Conservation (phyloP, 2,797 vertebrate genomes). For the Amblyopsis hoosieri region DNA sequence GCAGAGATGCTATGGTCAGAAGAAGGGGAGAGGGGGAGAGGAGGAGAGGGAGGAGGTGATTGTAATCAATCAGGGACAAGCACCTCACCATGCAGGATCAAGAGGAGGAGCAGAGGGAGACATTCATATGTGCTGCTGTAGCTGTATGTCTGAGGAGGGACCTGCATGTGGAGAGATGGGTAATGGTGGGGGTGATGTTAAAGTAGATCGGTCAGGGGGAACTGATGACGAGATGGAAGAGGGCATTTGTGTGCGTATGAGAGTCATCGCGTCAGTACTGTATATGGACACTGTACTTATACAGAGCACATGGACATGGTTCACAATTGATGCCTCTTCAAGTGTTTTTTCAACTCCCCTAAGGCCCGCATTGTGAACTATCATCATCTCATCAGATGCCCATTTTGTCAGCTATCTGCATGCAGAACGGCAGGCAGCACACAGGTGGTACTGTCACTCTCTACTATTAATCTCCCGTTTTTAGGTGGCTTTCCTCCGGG, state of each 20-base stretch:
- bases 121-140: too few relatives aligned
- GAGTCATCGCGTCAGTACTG: background rate
- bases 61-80: background rate
- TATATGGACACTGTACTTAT: too few relatives aligned
- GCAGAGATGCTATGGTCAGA: background rate
- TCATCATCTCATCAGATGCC: background rate
- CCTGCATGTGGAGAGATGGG: background rate
- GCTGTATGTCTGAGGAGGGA: too few relatives aligned
- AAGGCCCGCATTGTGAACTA: background rate
- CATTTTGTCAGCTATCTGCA: too few relatives aligned
- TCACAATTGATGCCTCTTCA: too few relatives aligned
- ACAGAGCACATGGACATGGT: too few relatives aligned
- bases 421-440: background rate
- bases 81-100: too few relatives aligned
- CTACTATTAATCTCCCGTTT: slow-evolving; percentile 4
- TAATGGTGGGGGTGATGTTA: slow-evolving; percentile 6
- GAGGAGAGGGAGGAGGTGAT: background rate
- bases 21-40: background rate
- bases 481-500: background rate
- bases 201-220: slow-evolving; percentile 9
- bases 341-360: too few relatives aligned
- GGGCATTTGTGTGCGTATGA: slow-evolving; percentile 5
- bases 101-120: too few relatives aligned
- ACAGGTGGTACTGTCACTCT: background rate
- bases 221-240: background rate